Base-by-base conservation (phyloP, 2,113 vertebrate species). In the Saiga tatarica region DNA sequence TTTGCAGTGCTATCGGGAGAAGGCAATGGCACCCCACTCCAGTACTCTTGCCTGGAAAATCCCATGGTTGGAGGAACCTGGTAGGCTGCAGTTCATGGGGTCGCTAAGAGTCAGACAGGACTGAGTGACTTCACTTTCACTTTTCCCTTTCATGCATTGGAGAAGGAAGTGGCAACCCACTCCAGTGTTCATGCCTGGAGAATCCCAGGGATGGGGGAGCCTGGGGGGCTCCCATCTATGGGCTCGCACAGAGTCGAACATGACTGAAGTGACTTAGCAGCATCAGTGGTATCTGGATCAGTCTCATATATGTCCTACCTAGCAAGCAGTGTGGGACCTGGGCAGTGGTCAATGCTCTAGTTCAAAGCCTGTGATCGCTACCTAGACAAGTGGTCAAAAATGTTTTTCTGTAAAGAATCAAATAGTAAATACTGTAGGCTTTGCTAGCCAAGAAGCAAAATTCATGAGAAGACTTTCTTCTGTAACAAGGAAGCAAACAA, bases 21-120 rank as follows among this genome's bases (percentile, higher is more conserved):
- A 25, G 55, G 55, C 55, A 57, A 57, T 57, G 55, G 23, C 23
- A 57, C 23, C 23, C 55, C 9, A 57, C 23, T 57, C 55, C 55
- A 57, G 23, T 11, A 57, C 23, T 57, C 55, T 57, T 57, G 55
- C 55, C 23, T 57, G 55, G 55, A 57, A 25, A 25, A 57, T 3
- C 1, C 3, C 23, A 57, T 57, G 55, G 55, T 4, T 0, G 23
- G 55, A 57, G 55, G 23, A 57, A 21, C 8, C 55, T 57, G 55
- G 55, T 57, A 10, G 55, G 55, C 55, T 57, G 55, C 55, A 23
- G 55, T 57, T 19, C 55, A 57, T 57, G 55, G 55, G 55, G 55
- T 57, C 8, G 3, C 21, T 9, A 25, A 10, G 55, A 57, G 55
- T 57, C 0, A 0, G 55, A 57, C 55, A 25, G 0, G 21, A 57